phyloP scores from a whole-genome alignment of 1,140 invertebrate species.

The Zeugodacus cucurbitae region DNA sequence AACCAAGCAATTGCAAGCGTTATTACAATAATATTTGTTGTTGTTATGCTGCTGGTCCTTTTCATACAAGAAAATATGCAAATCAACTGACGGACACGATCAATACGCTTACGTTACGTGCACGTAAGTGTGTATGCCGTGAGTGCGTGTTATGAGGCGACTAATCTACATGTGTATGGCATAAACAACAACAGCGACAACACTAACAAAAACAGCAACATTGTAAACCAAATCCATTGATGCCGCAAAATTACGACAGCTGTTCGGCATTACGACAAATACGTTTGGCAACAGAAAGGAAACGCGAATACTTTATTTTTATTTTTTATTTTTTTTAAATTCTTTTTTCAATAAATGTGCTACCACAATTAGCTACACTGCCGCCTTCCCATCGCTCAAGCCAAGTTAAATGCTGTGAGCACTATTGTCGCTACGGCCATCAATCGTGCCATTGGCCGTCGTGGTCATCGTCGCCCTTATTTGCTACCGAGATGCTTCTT shows the following conservation, averaged over 20 bases:
- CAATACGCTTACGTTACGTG: background rate
- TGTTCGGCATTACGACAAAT: background rate
- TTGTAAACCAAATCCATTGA: background rate
- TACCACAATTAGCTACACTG: background rate
- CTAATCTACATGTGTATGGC: background rate
- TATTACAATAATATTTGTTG: background rate
- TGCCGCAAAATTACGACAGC: background rate
- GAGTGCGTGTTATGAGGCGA: background rate
- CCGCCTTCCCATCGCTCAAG: background rate
- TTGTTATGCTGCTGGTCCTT: background rate
- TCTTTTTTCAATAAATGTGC: background rate
- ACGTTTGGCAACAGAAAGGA: background rate
- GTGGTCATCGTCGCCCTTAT: background rate
- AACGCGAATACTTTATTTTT: background rate
- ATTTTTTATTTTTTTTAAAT: background rate
- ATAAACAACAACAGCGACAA: background rate
- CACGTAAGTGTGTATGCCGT: background rate
- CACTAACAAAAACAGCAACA: background rate
- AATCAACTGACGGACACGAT: background rate
- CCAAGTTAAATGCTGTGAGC: background rate
- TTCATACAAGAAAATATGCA: background rate
- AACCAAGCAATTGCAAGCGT: background rate
- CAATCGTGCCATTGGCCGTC: background rate
- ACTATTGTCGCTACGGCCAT: background rate
- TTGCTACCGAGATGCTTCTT: background rate